Evolutionary conservation across 2,888 invertebrate species (phyloP).

Genomic region (Pristionchus entomophagus): DNA sequence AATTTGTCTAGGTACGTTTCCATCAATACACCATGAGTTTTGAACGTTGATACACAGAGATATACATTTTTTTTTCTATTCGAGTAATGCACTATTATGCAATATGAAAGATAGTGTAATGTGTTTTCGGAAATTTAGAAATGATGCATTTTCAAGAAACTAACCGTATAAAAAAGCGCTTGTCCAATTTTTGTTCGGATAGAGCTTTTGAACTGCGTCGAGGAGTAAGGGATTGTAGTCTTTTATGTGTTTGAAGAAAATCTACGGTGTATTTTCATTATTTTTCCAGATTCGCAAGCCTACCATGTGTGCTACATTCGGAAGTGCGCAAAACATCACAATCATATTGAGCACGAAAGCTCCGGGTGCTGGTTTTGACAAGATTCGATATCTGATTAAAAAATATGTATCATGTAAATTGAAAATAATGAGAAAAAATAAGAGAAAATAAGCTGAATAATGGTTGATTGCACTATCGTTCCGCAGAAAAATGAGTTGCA

Average conservation of each 20-base stretch:
- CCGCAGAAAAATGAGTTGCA: neutral
- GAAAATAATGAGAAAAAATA: neutral
- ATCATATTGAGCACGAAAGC: neutral
- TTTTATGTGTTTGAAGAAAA: conserved; percentile 8
- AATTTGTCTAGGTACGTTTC: no score
- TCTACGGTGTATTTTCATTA: neutral
- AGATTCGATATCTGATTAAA: no score
- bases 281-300: no score
- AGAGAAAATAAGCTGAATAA: neutral
- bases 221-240: neutral
- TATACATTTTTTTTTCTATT: no score
- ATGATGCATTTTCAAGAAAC: neutral
- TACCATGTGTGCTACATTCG: neutral
- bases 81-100: no score
- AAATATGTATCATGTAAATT: no score
- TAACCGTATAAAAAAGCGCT: neutral
- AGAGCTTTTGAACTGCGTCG: neutral
- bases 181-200: neutral
- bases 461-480: neutral
- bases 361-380: neutral
- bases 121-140: neutral
- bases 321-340: neutral
- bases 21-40: no score
- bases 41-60: no score
- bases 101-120: no score